Conservation (phyloP, 1,140 invertebrate genomes). For the Aradophagus sp. region DNA sequence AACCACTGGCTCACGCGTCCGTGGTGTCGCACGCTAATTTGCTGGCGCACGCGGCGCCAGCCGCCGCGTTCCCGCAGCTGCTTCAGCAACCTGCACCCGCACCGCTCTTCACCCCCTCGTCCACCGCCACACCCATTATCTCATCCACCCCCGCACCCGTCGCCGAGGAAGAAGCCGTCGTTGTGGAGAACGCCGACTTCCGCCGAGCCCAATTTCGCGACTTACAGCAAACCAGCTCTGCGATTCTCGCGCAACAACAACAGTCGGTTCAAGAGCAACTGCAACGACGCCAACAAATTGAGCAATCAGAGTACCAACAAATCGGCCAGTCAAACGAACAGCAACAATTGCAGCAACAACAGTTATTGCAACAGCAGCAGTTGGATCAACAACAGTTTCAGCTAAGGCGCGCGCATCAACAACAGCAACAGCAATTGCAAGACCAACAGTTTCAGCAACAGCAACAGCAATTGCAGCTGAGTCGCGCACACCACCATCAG, state of each 20-base stretch:
- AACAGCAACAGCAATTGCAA: slow-evolving; percentile 32
- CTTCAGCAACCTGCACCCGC: slow-evolving; percentile 41
- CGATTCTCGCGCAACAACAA: slow-evolving; percentile 28
- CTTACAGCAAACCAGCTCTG: slow-evolving; percentile 29
- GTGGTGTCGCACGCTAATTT: slow-evolving; percentile 55
- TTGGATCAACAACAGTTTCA: slow-evolving; percentile 19
- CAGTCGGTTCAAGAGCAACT: slow-evolving; percentile 20
- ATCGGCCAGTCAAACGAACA: too few relatives aligned
- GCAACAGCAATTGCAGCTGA: slow-evolving; percentile 31
- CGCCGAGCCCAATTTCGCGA: slow-evolving; percentile 53
- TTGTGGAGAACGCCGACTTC: slow-evolving; percentile 69
- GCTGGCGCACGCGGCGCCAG: slow-evolving; percentile 42
- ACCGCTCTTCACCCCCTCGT: slow-evolving; percentile 48
- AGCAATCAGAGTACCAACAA: too few relatives aligned
- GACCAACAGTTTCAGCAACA: slow-evolving; percentile 42
- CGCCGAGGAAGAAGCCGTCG: slow-evolving; percentile 63
- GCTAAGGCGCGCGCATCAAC: slow-evolving; percentile 16
- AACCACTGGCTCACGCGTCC: slow-evolving; percentile 59
- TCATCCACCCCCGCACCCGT: slow-evolving; percentile 51
- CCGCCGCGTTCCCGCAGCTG: slow-evolving; percentile 15
- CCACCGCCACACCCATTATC: slow-evolving; percentile 46
- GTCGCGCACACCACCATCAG: slow-evolving; percentile 8
- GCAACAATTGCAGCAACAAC: slow-evolving; percentile 46
- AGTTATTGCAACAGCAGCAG: slow-evolving; percentile 24
- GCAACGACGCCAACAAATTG: slow-evolving; percentile 5